phyloP scores from a whole-genome alignment of 2,888 invertebrate species.

The Chaetogeoica ovagalla region DNA sequence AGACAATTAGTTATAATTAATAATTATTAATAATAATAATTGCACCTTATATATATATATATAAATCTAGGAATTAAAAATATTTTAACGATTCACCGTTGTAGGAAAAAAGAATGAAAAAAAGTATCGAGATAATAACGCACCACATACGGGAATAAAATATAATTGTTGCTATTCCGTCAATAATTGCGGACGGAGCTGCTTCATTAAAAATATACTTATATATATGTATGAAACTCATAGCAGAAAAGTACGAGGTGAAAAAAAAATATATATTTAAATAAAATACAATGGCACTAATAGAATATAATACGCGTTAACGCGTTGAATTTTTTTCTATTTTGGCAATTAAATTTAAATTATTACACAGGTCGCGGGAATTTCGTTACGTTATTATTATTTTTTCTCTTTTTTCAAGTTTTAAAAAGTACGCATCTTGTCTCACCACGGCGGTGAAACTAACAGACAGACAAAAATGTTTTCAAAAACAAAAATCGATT shows the following conservation, averaged over 20 bases:
- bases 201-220: slow-evolving; percentile 35
- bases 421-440: not conserved
- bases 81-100: too few relatives aligned
- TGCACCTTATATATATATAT: too few relatives aligned
- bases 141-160: not conserved
- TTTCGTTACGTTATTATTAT: slow-evolving; percentile 19
- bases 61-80: too few relatives aligned
- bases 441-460: not conserved
- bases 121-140: not conserved
- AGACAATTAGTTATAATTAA: too few relatives aligned
- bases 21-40: too few relatives aligned
- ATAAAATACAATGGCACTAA: slow-evolving; percentile 37
- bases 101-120: not conserved
- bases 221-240: slow-evolving; percentile 26
- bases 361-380: slow-evolving; percentile 14
- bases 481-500: not conserved
- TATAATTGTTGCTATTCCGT: slow-evolving; percentile 7
- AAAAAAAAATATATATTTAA: too few relatives aligned
- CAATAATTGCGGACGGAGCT: slow-evolving; percentile 8
- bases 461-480: not conserved
- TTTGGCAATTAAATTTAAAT: slow-evolving; percentile 41
- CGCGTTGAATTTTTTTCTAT: slow-evolving; percentile 13
- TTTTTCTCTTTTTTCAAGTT: slow-evolving; percentile 13
- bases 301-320: not conserved
- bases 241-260: not conserved